Evolutionary conservation across 2,113 vertebrate species (phyloP).

Genomic region (Emberiza fucata): DNA sequence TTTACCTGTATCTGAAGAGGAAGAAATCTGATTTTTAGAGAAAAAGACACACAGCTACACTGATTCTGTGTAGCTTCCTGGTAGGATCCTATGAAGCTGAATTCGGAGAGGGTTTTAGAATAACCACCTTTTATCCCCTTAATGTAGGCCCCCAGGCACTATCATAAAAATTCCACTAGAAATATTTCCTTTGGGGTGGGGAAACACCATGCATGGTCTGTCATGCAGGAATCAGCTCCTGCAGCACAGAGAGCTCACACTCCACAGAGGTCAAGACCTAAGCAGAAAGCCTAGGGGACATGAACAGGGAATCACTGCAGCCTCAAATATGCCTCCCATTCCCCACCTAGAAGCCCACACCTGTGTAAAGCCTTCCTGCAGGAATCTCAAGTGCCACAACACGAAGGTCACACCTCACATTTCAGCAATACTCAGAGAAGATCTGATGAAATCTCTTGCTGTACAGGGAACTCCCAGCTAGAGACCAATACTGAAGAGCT

Average conservation of each 20-base stretch:
- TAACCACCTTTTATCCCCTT: background rate
- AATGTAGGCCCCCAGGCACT: background rate
- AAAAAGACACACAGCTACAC: background rate
- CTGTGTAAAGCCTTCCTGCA: background rate
- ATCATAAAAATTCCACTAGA: conserved; percentile 43
- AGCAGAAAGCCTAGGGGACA: background rate
- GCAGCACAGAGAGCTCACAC: background rate
- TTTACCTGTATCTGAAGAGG: background rate
- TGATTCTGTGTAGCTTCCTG: background rate
- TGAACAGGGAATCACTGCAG: background rate
- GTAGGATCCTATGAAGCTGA: background rate
- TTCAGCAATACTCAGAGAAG: background rate
- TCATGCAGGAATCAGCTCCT: background rate
- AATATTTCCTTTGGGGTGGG: conserved; percentile 40
- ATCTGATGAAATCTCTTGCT: background rate
- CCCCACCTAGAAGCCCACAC: background rate
- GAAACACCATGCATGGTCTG: conserved; percentile 14
- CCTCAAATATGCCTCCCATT: background rate
- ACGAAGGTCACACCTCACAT: background rate
- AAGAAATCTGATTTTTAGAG: background rate
- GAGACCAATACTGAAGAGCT: background rate
- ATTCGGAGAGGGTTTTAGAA: background rate
- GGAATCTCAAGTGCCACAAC: background rate
- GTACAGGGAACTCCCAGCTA: background rate
- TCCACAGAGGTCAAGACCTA: background rate